Evolutionary conservation across 2,797 vertebrate species (phyloP), one percentile per base, ranked within the genome.

Genomic region (Tarsius wallacei): DNA sequence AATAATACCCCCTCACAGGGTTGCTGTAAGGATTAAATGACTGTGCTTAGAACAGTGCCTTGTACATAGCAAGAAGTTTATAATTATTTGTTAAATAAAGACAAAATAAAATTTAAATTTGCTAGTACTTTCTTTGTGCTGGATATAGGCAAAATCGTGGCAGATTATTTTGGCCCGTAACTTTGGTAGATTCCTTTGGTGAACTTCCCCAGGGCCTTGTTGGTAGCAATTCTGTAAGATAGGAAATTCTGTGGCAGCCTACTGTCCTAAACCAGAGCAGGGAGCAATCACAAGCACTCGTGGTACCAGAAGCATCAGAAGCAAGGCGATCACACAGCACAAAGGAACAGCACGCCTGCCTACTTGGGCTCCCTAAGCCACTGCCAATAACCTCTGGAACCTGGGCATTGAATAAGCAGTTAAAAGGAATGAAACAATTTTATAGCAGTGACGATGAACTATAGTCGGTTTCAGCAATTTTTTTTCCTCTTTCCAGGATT

Each of bases 311-410:
- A 89, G 78, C 57, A 91, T 86, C 57, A 63, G 70, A 90, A 87
- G 81, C 71, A 64, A 81, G 73, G 90, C 16, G 73, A 94, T n/a
- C n/a, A 14, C 86, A 93, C 3, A 77, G 96, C 88, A 97, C 94
- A 97, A 95, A 97, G 93, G 61, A 93, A 78, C 59, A 88, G 81
- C 95, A 84, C 0, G 74, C 64, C 93, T 95, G 88, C 88, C 85
- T 51, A 63, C 94, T 64, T 78, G 42, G 36, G 51, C 64, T 92
- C 33, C 74, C 64, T 66, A 66, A 96, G 78, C 82, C 42, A 76
- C 63, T 42, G 93, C 83, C 97, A 88, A 22, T 63, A 92, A 93
- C 96, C 92, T 96, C 91, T 61, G 83, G 87, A 94, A 90, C 61
- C 87, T 0, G 7, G 87, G 78, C 88, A 90, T 8, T 57, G 82